Conservation (phyloP, 2,797 vertebrate species). For the Sebastes cheni region DNA sequence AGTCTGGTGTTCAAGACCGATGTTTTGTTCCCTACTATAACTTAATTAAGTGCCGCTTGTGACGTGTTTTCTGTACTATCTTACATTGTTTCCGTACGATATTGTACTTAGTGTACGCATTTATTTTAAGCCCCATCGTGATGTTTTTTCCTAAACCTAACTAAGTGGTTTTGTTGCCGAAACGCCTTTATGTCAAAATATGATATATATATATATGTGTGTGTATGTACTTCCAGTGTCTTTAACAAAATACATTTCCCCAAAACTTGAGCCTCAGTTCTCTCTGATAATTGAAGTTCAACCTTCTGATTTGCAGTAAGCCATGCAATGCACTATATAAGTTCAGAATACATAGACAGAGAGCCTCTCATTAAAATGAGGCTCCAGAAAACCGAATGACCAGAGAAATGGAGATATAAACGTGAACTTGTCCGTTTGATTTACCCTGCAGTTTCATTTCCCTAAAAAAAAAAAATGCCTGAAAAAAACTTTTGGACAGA, state of each 20-base stretch:
- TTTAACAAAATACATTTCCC: background rate
- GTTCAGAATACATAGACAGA: background rate
- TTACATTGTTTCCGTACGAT: no score
- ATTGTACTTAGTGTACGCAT: no score
- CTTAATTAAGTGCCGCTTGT: no score
- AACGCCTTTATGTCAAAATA: background rate
- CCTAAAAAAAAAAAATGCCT: background rate
- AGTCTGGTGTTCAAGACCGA: background rate
- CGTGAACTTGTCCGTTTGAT: background rate
- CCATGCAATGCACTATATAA: background rate
- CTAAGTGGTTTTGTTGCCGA: no score
- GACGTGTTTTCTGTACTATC: no score
- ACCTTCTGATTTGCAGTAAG: background rate
- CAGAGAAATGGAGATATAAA: background rate
- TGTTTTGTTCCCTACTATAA: no score
- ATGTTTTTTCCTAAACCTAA: no score
- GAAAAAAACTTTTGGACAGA: constrained; percentile 2
- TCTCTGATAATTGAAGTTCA: background rate
- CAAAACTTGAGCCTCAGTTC: background rate
- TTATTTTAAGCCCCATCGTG: no score
- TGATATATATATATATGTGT: background rate
- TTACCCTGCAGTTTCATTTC: background rate
- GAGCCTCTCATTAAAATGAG: background rate
- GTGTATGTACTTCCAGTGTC: background rate
- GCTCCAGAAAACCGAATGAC: background rate